Evolutionary conservation across 1,140 invertebrate species (phyloP), one percentile per base, ranked within the genome.

Genomic region (Aphis craccivora): DNA sequence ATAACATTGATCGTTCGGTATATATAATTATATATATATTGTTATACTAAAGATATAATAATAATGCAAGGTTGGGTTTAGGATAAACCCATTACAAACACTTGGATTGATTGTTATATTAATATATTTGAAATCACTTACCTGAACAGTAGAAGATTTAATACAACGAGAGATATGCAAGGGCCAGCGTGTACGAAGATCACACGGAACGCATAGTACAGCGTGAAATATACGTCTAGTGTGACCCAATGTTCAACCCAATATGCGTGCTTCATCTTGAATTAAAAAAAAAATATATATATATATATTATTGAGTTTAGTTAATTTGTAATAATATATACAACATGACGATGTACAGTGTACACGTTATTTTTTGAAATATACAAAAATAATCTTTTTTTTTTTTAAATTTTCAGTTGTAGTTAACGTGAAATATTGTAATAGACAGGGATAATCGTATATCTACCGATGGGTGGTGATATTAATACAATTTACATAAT

Each of bases 181-280:
- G 98, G 98, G 37, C 98, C 95, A 93, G 98, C 95, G 95, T 99
- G 98, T 30, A 99, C 98, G 95, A 98, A 99, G 25, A 99, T 95
- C 14, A 99, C 97, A 8, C 98, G 96, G 95, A 99, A 99, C 94
- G 97, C 96, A 95, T 96, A 98, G 95, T 98, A 99, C 2, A 96
- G 95, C 53, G 97, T 97, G 95, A 96, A 98, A 95, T 98, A 99
- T 2, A 97, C 95, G 94, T 98, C 96, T 67, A 96, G 95, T 0
- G 97, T 97, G 9, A 97, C 94, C 43, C 96, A 96, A 20, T 96
- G 95, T 55, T 95, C 95, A 35, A 98, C 97, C 97, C 97, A 98
- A 14, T 96, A 94, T 3, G 97, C 96, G 81, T 96, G 96, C 87
- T 95, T 95, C 92, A 96, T 95, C 94, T 96, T 95, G 20, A 94